Percentiles rank a stretch among this genome's conserved stretches.
Conservation (phyloP, 2,888 invertebrate genomes). For the Drosophila neutralis region DNA sequence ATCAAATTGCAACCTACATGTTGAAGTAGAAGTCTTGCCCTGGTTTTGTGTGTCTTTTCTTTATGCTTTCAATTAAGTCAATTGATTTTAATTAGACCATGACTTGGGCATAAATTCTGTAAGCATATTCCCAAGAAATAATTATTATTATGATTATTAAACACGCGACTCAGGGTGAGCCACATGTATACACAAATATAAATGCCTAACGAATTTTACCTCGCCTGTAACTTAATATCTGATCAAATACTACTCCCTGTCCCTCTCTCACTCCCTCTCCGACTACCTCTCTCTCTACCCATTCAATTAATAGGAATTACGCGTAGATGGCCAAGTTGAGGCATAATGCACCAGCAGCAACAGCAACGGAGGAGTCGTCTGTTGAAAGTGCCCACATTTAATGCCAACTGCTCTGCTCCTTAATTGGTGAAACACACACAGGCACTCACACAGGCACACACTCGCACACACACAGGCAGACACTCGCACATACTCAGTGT, state of each 20-base stretch:
- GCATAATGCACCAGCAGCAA: slow-evolving; percentile 66
- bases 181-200: slow-evolving; percentile 4
- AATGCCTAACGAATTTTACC: slow-evolving; percentile 52
- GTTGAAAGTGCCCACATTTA: slow-evolving; percentile 69
- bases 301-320: slow-evolving; percentile 76
- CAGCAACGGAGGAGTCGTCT: slow-evolving; percentile 15
- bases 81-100: slow-evolving; percentile 81
- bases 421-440: slow-evolving; percentile 67
- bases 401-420: slow-evolving; percentile 74
- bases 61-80: slow-evolving; percentile 76
- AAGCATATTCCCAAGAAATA: slow-evolving; percentile 71
- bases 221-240: slow-evolving; percentile 69
- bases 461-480: too few relatives aligned
- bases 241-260: slow-evolving; percentile 32
- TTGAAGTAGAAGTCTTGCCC: slow-evolving; percentile 33
- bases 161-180: slow-evolving; percentile 65
- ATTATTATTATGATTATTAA: slow-evolving; percentile 75
- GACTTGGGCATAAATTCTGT: slow-evolving; percentile 67
- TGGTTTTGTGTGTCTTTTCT: slow-evolving; percentile 46
- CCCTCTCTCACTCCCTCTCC: not conserved
- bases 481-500: not conserved
- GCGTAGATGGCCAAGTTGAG: slow-evolving; percentile 65
- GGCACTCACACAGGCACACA: not conserved
- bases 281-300: slow-evolving; percentile 33
- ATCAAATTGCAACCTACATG: slow-evolving; percentile 81